These are phyloP conservation scores for Callospermophilus lateralis DNA, from an alignment of 2,113 vertebrate genomes.

Conservation along the genomic window DNA sequence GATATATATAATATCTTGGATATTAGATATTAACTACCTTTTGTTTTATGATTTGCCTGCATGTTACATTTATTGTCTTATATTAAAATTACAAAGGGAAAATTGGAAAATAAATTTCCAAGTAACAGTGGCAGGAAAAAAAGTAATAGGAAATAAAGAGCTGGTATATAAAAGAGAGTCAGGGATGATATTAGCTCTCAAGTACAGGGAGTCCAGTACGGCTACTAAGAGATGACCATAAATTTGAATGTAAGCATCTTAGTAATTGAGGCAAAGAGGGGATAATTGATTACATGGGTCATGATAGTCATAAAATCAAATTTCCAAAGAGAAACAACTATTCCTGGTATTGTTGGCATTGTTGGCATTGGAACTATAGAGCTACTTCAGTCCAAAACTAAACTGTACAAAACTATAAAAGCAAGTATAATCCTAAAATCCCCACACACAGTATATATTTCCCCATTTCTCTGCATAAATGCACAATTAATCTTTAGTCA, in stretches of 20 bases:
- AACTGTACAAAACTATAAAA: not conserved
- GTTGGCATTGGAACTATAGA: not conserved
- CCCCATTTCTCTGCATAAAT: not conserved
- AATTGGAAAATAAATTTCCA: constrained; percentile 12
- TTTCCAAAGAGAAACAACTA: constrained; percentile 23
- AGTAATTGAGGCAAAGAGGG: not conserved
- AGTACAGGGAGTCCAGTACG: not conserved
- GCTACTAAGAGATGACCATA: not conserved
- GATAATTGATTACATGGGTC: constrained; percentile 35
- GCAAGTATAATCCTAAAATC: not conserved
- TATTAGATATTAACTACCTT: not conserved
- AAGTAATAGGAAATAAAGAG: not conserved
- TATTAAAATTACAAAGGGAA: constrained; percentile 14
- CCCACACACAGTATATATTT: not conserved
- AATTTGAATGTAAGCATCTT: constrained; percentile 40
- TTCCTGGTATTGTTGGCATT: constrained; percentile 57
- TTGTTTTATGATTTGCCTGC: not conserved
- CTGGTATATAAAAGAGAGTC: not conserved
- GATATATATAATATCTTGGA: not conserved
- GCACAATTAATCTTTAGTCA: not conserved
- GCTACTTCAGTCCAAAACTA: not conserved
- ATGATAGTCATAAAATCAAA: constrained; percentile 40
- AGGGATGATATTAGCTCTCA: not conserved
- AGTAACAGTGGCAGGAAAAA: constrained; percentile 5
- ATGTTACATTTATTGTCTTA: not conserved